Evolutionary conservation across 2,888 invertebrate species (phyloP).

Genomic region (Mayetiola destructor): DNA sequence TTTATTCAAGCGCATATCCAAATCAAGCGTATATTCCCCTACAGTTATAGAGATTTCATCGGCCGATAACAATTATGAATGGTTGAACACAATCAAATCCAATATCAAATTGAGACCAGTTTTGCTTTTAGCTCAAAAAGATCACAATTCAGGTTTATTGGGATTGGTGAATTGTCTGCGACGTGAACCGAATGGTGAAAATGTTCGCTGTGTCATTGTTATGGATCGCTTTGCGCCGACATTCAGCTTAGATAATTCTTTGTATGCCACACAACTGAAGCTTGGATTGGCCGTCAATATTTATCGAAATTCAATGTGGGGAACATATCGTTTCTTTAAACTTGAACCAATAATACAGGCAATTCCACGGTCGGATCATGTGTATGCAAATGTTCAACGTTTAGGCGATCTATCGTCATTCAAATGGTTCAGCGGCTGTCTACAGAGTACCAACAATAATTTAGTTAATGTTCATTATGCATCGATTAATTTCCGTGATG

Average conservation of each 20-base stretch:
- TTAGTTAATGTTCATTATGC: conserved; percentile 51
- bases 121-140: conserved; percentile 36
- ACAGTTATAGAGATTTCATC: conserved; percentile 6
- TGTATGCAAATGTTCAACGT: conserved; percentile 58
- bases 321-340: conserved; percentile 70
- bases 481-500: conserved; percentile 83
- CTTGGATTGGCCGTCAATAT: conserved; percentile 72
- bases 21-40: no score
- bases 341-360: conserved; percentile 38
- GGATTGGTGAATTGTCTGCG: conserved; percentile 69
- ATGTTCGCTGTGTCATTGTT: conserved; percentile 37
- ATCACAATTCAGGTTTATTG: conserved; percentile 53
- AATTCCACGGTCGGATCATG: conserved; percentile 44
- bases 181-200: conserved; percentile 50
- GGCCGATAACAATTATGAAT: conserved; percentile 13
- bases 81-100: conserved; percentile 9
- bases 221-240: conserved; percentile 1
- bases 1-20: no score
- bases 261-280: conserved; percentile 50
- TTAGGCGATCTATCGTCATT: conserved; percentile 78
- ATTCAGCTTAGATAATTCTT: conserved; percentile 40
- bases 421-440: conserved; percentile 61
- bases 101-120: conserved; percentile 14
- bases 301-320: conserved; percentile 49
- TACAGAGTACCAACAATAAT: conserved; percentile 39